Percentiles rank a stretch among this genome's conserved stretches.
Conservation (phyloP, 2,888 invertebrate species). For the Acleris cristana region DNA sequence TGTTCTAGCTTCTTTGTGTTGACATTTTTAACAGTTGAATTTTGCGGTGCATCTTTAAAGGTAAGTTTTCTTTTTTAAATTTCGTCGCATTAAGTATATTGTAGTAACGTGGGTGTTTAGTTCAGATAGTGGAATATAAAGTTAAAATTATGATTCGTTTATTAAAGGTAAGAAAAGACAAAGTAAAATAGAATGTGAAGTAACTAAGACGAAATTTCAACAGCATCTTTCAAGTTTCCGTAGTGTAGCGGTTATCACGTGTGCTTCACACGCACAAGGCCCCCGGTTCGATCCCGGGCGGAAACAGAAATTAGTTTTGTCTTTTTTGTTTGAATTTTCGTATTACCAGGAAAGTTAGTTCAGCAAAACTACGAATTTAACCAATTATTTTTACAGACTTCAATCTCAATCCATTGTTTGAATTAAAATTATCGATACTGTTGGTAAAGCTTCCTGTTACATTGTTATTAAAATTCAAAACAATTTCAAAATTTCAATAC, state of each 20-base stretch:
- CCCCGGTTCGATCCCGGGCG: constrained; percentile 89
- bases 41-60: constrained; percentile 42
- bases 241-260: constrained; percentile 92
- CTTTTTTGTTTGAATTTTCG: background rate
- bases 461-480: background rate
- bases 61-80: constrained; percentile 39
- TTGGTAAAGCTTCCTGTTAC: no score
- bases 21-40: constrained; percentile 38
- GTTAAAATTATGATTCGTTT: no score
- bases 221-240: constrained; percentile 74
- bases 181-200: no score
- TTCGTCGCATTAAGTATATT: background rate
- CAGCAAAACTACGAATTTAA: no score
- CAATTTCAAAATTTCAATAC: no score
- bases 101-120: no score
- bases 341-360: background rate
- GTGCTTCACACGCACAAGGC: constrained; percentile 91
- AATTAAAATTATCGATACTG: no score
- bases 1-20: constrained; percentile 29
- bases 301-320: constrained; percentile 71
- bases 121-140: no score
- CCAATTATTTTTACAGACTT: no score
- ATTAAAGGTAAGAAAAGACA: no score
- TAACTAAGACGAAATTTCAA: constrained; percentile 45
- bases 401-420: no score